phyloP scores from a whole-genome alignment of 2,888 invertebrate genomes.

The Philonicus albiceps region DNA sequence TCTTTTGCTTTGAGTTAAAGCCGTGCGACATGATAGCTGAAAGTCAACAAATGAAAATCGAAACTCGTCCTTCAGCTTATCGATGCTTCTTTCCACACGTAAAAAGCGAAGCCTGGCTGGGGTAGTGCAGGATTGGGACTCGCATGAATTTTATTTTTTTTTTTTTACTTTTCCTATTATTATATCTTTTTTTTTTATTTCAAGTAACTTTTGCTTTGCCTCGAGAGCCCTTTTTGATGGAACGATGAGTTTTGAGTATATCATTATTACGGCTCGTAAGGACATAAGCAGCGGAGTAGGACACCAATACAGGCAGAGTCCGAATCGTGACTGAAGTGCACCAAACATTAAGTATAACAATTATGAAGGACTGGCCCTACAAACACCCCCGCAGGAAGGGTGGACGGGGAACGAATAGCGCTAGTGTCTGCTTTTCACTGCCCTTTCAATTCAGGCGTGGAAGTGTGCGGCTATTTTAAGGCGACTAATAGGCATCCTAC shows the following conservation, averaged over 20 bases:
- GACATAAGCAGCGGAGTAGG: neutral
- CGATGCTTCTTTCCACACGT: neutral
- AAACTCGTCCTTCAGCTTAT: slow-evolving; percentile 37
- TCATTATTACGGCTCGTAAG: slow-evolving; percentile 4
- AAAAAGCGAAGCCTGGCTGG: neutral
- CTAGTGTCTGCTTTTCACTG: slow-evolving; percentile 30
- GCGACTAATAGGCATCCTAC: slow-evolving; percentile 33
- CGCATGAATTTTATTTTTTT: neutral
- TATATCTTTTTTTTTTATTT: neutral
- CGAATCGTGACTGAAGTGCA: slow-evolving; percentile 42
- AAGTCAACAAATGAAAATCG: slow-evolving; percentile 39
- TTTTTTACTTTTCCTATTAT: neutral
- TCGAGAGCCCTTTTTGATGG: slow-evolving; percentile 1
- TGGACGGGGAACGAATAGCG: neutral
- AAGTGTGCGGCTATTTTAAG: slow-evolving; percentile 29
- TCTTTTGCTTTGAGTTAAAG: slow-evolving; percentile 28
- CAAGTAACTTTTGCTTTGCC: neutral
- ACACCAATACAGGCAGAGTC: slow-evolving; percentile 18
- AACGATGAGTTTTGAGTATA: slow-evolving; percentile 21
- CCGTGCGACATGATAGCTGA: slow-evolving; percentile 23
- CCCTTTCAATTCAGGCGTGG: slow-evolving; percentile 28
- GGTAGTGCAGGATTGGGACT: neutral
- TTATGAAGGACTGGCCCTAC: slow-evolving; percentile 17
- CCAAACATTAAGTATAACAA: slow-evolving; percentile 37
- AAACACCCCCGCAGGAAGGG: neutral